A percentile compares a stretch with the other conserved stretches of the same genome.
Conservation (phyloP, 1,140 invertebrate genomes). For the Platyscapa corneri region DNA sequence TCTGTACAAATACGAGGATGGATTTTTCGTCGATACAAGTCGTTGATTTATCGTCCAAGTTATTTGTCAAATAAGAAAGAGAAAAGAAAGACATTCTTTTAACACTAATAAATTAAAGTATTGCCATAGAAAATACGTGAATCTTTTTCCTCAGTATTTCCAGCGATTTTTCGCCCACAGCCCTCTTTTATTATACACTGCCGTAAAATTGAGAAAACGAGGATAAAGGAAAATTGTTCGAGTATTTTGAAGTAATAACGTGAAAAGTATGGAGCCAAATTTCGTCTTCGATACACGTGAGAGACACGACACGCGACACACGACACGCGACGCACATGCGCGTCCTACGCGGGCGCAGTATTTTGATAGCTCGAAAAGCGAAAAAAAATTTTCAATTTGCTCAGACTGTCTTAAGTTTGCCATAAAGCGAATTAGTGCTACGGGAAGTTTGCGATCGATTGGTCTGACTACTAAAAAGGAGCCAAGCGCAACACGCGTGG, state of each 20-base stretch:
- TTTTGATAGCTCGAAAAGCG: constrained; percentile 8
- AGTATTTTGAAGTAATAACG: constrained; percentile 31
- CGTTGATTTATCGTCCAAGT: background rate
- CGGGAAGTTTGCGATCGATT: constrained; percentile 57
- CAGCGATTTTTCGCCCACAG: constrained; percentile 48
- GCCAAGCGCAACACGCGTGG: constrained; percentile 59
- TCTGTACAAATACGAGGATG: constrained; percentile 6
- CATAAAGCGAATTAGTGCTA: constrained; percentile 63
- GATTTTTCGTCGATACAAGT: constrained; percentile 34
- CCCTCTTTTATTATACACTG: constrained; percentile 43
- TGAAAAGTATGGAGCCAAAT: constrained; percentile 15
- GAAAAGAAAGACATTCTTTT: constrained; percentile 51
- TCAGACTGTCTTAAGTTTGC: constrained; percentile 71
- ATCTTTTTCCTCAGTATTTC: constrained; percentile 59
- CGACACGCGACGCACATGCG: constrained; percentile 47
- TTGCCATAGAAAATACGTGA: constrained; percentile 54
- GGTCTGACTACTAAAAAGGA: constrained; percentile 57
- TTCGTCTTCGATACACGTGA: constrained; percentile 6
- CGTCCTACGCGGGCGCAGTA: background rate
- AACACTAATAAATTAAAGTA: constrained; percentile 62
- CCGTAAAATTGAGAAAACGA: constrained; percentile 18
- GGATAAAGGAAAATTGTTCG: constrained; percentile 16
- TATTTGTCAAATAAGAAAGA: constrained; percentile 19
- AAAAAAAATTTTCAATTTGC: constrained; percentile 60
- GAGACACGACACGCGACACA: background rate